Conservation (phyloP, 2,113 vertebrate genomes). For the Pseudonaja textilis region DNA sequence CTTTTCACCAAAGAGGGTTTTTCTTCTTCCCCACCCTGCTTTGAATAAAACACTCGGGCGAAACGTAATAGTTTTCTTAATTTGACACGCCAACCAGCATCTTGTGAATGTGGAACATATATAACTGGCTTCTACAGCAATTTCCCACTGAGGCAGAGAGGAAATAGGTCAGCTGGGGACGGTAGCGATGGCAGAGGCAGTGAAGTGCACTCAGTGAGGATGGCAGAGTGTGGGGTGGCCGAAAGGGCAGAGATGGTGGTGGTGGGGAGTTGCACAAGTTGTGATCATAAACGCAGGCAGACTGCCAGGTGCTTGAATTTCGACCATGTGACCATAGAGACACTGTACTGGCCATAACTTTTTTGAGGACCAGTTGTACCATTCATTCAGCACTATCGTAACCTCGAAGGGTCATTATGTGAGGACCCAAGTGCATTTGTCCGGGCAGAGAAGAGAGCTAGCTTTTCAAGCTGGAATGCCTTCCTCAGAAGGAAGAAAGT, state of each 20-base stretch:
- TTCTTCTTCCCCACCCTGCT: no score
- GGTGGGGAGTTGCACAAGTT: neutral
- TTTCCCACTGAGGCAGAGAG: neutral
- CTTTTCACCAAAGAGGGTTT: constrained; percentile 6
- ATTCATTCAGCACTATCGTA: neutral
- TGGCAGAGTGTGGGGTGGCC: neutral
- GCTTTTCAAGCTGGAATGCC: neutral
- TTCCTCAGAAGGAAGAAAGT: neutral
- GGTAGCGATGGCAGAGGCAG: neutral
- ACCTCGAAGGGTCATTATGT: neutral
- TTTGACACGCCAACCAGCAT: neutral
- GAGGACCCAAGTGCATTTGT: neutral
- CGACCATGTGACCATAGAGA: neutral
- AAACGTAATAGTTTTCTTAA: neutral
- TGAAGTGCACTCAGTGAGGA: neutral
- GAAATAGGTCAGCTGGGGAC: neutral
- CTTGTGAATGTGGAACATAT: neutral
- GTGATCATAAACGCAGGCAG: neutral
- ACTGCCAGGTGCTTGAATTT: neutral
- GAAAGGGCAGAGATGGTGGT: neutral
- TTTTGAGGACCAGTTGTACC: neutral
- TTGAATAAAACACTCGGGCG: constrained; percentile 21
- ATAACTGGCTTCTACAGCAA: accelerated
- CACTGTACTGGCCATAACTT: neutral
- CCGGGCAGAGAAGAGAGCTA: neutral